Conservation (phyloP, 2,888 invertebrate species). For the Arrhopalites spinosus region DNA sequence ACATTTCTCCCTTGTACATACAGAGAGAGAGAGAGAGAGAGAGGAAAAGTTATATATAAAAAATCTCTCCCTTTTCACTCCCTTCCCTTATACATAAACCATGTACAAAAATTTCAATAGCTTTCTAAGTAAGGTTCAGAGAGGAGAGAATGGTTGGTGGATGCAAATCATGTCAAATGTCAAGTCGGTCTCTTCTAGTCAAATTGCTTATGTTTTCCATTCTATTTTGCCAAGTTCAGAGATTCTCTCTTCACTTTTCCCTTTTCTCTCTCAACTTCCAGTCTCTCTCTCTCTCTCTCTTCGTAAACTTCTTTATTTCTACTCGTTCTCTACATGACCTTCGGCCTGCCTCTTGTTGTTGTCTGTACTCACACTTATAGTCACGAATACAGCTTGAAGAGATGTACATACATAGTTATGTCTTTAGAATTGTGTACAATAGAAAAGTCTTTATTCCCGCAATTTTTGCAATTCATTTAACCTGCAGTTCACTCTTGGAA, state of each 20-base stretch:
- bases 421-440: not conserved
- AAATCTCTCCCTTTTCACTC: conserved; percentile 41
- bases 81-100: not conserved
- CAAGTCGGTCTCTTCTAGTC: conserved; percentile 43
- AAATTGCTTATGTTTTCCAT: conserved; percentile 40
- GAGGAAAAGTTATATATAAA: too few relatives aligned
- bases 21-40: too few relatives aligned
- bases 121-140: not conserved
- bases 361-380: not conserved
- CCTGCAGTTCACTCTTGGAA: conserved; percentile 19
- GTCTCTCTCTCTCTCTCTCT: conserved; percentile 4
- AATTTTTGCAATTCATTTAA: conserved; percentile 35
- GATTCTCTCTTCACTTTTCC: conserved; percentile 5
- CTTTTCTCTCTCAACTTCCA: not conserved
- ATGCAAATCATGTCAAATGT: conserved; percentile 55
- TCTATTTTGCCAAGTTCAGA: conserved; percentile 28
- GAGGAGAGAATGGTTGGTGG: conserved; percentile 34
- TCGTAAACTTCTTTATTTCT: conserved; percentile 22
- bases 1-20: too few relatives aligned
- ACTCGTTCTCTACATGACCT: not conserved
- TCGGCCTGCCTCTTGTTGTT: too few relatives aligned
- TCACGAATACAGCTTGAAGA: not conserved
- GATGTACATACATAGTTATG: not conserved
- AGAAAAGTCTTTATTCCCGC: conserved; percentile 25
- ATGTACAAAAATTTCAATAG: not conserved